Evolutionary conservation across 2,888 invertebrate genomes (phyloP).

Genomic region (Drosophila anomelani): DNA sequence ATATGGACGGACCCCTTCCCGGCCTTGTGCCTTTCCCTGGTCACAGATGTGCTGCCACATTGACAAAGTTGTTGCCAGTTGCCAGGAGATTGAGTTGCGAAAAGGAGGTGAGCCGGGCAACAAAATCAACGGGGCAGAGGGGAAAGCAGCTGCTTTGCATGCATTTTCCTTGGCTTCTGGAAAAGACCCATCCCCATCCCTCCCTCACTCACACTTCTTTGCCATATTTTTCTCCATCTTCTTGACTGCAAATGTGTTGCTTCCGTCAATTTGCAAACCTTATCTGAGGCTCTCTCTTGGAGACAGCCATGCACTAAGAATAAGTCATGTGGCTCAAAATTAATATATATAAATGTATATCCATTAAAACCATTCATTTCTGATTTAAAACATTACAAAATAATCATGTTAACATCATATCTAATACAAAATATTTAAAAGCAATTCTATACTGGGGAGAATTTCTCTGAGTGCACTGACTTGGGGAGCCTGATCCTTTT

Average conservation of each 20-base stretch:
- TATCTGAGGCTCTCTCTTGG: constrained; percentile 46
- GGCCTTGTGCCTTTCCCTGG: constrained; percentile 31
- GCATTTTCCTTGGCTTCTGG: constrained; percentile 39
- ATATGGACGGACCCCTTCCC: too few relatives aligned
- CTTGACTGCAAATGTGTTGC: constrained; percentile 64
- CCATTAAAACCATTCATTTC: not conserved
- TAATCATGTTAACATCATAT: not conserved
- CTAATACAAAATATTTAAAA: not conserved
- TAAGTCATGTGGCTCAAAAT: not conserved
- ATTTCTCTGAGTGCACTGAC: constrained; percentile 1
- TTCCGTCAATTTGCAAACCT: constrained; percentile 68
- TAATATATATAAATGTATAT: not conserved
- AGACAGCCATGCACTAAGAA: constrained; percentile 9
- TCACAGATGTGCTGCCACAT: constrained; percentile 57
- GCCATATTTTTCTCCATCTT: not conserved
- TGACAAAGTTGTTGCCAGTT: constrained; percentile 69
- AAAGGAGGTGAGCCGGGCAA: not conserved
- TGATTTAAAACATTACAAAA: fast-evolving
- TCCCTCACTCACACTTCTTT: too few relatives aligned
- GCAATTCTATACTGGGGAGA: not conserved
- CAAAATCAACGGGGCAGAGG: not conserved
- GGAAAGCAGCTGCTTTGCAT: constrained; percentile 44
- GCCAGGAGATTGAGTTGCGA: constrained; percentile 44
- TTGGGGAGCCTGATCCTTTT: constrained; percentile 38
- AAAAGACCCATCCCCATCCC: not conserved